Conservation (phyloP, 2,797 vertebrate genomes). For the Spinus pinus region DNA sequence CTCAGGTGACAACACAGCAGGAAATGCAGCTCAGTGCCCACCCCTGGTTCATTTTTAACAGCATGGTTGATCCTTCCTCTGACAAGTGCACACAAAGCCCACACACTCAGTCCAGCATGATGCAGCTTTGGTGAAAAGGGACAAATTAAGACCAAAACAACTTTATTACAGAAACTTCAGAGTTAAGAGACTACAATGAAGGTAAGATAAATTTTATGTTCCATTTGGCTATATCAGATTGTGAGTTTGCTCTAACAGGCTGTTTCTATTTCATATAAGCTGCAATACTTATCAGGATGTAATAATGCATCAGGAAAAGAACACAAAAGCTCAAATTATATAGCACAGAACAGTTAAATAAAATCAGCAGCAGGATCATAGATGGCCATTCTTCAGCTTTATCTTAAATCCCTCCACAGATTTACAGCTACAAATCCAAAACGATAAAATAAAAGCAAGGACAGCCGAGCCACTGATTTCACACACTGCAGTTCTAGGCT, state of each 20-base stretch:
- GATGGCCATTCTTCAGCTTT: not conserved
- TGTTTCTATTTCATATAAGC: not conserved
- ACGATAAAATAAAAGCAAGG: not conserved
- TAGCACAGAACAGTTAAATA: not conserved
- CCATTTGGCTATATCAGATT: not conserved
- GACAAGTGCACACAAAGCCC: not conserved
- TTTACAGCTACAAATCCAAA: not conserved
- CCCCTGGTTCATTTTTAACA: not conserved
- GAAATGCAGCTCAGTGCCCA: not conserved
- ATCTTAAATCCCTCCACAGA: not conserved
- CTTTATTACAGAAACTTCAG: not conserved
- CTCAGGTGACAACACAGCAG: not conserved
- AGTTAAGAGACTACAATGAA: not conserved
- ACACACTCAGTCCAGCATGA: accelerated
- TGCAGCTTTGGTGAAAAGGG: not conserved
- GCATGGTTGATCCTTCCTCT: not conserved
- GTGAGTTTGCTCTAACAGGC: not conserved
- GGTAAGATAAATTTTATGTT: not conserved
- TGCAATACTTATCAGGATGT: not conserved
- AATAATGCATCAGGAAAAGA: not conserved
- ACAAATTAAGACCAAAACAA: not conserved
- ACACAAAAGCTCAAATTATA: not conserved
- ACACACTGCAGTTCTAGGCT: not conserved
- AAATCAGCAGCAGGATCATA: not conserved
- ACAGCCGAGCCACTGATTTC: not conserved